These are phyloP conservation scores for Bos indicus DNA, from an alignment of 2,113 vertebrate genomes.

Conservation along the genomic window DNA sequence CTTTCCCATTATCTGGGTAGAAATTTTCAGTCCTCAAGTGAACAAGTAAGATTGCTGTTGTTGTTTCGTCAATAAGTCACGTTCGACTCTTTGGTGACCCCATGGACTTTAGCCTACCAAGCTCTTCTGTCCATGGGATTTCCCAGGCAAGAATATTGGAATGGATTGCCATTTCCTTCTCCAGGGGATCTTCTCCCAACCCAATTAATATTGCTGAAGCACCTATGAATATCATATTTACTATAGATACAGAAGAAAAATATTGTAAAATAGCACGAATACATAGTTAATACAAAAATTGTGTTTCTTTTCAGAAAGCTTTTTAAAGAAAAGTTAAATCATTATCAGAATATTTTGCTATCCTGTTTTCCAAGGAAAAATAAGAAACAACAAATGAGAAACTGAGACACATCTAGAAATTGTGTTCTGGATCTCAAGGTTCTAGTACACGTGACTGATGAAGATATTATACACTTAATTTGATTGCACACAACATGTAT, in stretches of 20 bases:
- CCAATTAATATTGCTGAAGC: neutral
- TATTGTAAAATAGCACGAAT: neutral
- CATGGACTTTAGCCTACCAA: neutral
- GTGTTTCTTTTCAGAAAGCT: neutral
- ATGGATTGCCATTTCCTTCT: neutral
- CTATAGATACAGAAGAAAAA: neutral
- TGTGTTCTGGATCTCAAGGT: neutral
- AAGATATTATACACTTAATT: neutral
- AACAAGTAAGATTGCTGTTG: neutral
- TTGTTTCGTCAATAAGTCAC: neutral
- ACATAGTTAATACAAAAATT: neutral
- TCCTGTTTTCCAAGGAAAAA: neutral
- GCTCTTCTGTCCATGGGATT: neutral
- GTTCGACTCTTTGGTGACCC: neutral
- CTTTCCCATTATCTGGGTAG: neutral
- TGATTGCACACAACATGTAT: neutral
- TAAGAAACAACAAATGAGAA: neutral
- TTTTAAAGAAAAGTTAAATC: neutral
- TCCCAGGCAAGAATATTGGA: neutral
- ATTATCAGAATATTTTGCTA: neutral
- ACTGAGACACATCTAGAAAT: neutral
- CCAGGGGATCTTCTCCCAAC: neutral
- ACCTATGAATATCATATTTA: neutral
- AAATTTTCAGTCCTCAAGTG: constrained; percentile 3
- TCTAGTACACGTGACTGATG: neutral